A percentile compares a stretch with the other conserved stretches of the same genome.
Conservation (phyloP, 2,888 invertebrate genomes). For the Bimastos eiseni region DNA sequence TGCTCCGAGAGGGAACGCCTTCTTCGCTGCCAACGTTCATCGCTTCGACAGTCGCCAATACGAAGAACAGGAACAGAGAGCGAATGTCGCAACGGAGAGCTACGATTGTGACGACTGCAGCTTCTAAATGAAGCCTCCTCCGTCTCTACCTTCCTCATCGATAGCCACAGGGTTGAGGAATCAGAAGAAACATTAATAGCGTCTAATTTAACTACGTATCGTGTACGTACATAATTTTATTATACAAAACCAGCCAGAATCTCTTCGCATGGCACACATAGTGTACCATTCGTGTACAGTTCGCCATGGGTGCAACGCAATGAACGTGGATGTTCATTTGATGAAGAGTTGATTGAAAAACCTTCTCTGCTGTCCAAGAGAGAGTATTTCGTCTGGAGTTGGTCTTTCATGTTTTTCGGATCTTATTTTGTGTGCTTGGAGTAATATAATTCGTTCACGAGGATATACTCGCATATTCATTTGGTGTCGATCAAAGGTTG, state of each 20-base stretch:
- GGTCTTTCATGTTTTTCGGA: not conserved
- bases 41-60: slow-evolving; percentile 8
- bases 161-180: not conserved
- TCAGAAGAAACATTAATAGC: not conserved
- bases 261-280: not conserved
- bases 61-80: slow-evolving; percentile 7
- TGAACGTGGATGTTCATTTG: not conserved
- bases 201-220: not conserved
- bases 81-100: not conserved
- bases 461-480: not conserved
- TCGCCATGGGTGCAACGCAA: not conserved
- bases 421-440: not conserved
- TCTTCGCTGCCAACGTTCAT: not conserved
- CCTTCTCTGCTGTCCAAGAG: not conserved
- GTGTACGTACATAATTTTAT: not conserved
- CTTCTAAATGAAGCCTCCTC: not conserved
- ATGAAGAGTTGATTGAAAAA: not conserved
- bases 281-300: too few species aligned
- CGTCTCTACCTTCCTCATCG: not conserved
- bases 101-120: not conserved
- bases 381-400: not conserved
- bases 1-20: slow-evolving; percentile 16
- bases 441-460: not conserved
- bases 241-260: not conserved
- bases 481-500: not conserved